Evolutionary conservation across 2,797 vertebrate genomes (phyloP).

Genomic region (Xerus rutilus): DNA sequence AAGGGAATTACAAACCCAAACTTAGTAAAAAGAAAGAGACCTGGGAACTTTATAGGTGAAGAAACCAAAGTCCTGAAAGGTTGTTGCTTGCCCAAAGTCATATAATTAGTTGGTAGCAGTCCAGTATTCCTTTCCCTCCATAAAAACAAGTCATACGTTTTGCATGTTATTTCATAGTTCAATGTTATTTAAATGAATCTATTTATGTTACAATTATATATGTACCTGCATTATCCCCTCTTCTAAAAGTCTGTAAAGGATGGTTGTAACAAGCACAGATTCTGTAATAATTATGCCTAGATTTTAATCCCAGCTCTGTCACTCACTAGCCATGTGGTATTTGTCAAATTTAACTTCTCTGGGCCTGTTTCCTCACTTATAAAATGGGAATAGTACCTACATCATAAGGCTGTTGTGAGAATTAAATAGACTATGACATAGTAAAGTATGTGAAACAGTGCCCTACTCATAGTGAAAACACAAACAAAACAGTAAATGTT

Average conservation of each 20-base stretch:
- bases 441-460: neutral
- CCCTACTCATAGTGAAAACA: neutral
- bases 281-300: neutral
- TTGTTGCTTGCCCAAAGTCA: neutral
- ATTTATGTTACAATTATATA: neutral
- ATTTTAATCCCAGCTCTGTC: neutral
- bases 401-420: neutral
- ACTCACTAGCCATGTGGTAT: neutral
- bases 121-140: neutral
- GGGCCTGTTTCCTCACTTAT: neutral
- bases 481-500: neutral
- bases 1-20: neutral
- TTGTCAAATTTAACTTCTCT: neutral
- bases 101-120: neutral
- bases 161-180: neutral
- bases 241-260: slow-evolving; percentile 6
- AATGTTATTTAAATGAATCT: neutral
- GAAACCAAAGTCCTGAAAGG: neutral
- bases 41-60: neutral
- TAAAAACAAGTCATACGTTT: neutral
- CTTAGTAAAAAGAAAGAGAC: neutral
- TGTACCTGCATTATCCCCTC: neutral
- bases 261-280: neutral
- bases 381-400: neutral
- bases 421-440: neutral